These are phyloP conservation scores for Lepus townsendii DNA, from an alignment of 2,797 vertebrate species.

Conservation along the genomic window DNA sequence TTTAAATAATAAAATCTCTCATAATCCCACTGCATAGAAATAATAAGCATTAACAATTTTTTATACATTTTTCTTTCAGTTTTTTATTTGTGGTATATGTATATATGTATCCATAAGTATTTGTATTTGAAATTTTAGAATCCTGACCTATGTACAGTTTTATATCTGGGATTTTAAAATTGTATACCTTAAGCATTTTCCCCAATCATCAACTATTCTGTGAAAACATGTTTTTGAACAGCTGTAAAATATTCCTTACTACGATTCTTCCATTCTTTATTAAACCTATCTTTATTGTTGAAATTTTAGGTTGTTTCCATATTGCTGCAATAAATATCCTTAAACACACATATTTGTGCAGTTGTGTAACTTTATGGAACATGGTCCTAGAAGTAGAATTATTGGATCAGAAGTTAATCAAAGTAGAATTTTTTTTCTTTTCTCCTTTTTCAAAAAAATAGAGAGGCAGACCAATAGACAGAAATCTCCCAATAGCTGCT, in stretches of 20 bases:
- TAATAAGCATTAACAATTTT: slow-evolving; percentile 52
- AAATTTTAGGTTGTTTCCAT: slow-evolving; percentile 65
- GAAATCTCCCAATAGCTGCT: too few relatives aligned
- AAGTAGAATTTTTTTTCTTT: slow-evolving; percentile 34
- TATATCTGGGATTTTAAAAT: background rate
- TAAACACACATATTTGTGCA: slow-evolving; percentile 40
- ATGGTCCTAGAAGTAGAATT: slow-evolving; percentile 43
- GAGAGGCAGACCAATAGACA: too few relatives aligned
- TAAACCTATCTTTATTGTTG: slow-evolving; percentile 60
- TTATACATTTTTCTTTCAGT: slow-evolving; percentile 50
- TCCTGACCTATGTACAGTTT: slow-evolving; percentile 43
- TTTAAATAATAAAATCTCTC: slow-evolving; percentile 34
- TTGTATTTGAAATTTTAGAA: slow-evolving; percentile 61
- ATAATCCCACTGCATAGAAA: slow-evolving; percentile 27
- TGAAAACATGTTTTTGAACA: slow-evolving; percentile 59
- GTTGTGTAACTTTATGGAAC: background rate
- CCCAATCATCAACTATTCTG: slow-evolving; percentile 29
- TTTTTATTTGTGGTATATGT: slow-evolving; percentile 74
- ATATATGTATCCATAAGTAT: slow-evolving; percentile 65
- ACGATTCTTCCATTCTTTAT: slow-evolving; percentile 60
- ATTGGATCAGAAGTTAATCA: slow-evolving; percentile 35
- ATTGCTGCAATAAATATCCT: slow-evolving; percentile 70
- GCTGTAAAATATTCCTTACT: slow-evolving; percentile 45
- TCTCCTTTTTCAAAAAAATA: background rate
- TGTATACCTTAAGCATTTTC: slow-evolving; percentile 33